Percentiles rank a stretch among this genome's conserved stretches.
Conservation (phyloP, 2,888 invertebrate species). For the Nomada fabriciana region DNA sequence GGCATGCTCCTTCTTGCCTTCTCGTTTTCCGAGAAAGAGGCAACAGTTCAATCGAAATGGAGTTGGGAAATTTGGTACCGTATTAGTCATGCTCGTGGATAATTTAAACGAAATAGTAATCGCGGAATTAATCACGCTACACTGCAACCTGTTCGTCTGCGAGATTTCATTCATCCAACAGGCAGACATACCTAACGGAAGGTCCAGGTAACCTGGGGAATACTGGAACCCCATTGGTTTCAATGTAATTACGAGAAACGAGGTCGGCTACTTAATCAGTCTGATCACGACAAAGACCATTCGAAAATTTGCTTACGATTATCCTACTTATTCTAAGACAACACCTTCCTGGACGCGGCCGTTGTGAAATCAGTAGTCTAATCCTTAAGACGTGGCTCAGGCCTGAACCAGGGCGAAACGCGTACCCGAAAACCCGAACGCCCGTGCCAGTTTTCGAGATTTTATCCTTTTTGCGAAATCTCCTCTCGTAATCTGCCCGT, state of each 20-base stretch:
- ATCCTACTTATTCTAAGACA: constrained; percentile 80
- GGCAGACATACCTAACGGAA: background rate
- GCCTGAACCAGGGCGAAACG: background rate
- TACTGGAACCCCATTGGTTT: constrained; percentile 29
- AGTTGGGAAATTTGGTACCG: background rate
- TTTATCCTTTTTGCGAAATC: constrained; percentile 49
- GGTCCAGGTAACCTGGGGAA: constrained; percentile 36
- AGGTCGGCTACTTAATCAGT: constrained; percentile 55
- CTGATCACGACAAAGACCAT: background rate
- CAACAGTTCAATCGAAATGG: background rate
- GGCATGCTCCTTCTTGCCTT: background rate
- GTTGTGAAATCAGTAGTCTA: constrained; percentile 59
- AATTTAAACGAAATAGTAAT: background rate
- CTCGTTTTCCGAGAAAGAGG: fast-evolving
- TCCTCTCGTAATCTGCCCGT: constrained; percentile 45
- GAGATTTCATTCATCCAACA: background rate
- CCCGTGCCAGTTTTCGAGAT: constrained; percentile 1
- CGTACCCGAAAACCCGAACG: constrained; percentile 8
- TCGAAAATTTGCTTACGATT: constrained; percentile 75
- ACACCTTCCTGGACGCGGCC: constrained; percentile 60
- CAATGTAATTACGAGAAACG: constrained; percentile 75
- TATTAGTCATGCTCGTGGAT: background rate
- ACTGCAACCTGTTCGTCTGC: background rate
- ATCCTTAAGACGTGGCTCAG: constrained; percentile 52
- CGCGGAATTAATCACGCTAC: background rate